Evolutionary conservation across 2,888 invertebrate species (phyloP), one percentile per base, ranked within the genome.

Genomic region (Parnassius smintheus): DNA sequence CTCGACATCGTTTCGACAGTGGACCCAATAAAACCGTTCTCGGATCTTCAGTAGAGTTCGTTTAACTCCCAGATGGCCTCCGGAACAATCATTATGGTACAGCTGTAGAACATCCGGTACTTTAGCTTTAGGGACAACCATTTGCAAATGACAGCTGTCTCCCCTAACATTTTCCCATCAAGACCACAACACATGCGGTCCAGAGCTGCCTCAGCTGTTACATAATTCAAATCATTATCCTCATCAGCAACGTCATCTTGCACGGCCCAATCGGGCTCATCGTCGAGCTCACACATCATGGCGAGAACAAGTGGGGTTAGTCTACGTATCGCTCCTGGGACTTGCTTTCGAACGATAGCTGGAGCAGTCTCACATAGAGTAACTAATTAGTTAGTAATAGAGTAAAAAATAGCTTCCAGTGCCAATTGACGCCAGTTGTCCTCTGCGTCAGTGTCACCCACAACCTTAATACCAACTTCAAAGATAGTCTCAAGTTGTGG

Each of bases 111-210:
- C n/a, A n/a, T n/a, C n/a, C n/a, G n/a, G n/a, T n/a, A n/a, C n/a
- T n/a, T n/a, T n/a, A n/a, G n/a, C n/a, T n/a, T n/a, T n/a, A n/a
- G n/a, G n/a, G n/a, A n/a, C n/a, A n/a, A n/a, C n/a, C n/a, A n/a
- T n/a, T n/a, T n/a, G n/a, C n/a, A n/a, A n/a, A n/a, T n/a, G n/a
- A n/a, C n/a, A n/a, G n/a, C n/a, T n/a, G n/a, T n/a, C n/a, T n/a
- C n/a, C n/a, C n/a, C n/a, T n/a, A n/a, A n/a, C n/a, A 96, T 96
- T 92, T 94, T 94, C 51, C 98, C 98, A 66, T 99, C 99, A 51
- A 99, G 94, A 2, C 98, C 98, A 86, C 98, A 99, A n/a, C 99
- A 98, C 78, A 99, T 93, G 68, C 99, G 95, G 91, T 99, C 99
- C 62, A 99, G 91, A 9, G 98, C 98, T 25, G 98, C 98, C 85